Percentiles rank a stretch among this genome's conserved stretches.
These are phyloP conservation scores for Apantesis nais DNA, from an alignment of 2,888 invertebrate genomes.

Conservation along the genomic window DNA sequence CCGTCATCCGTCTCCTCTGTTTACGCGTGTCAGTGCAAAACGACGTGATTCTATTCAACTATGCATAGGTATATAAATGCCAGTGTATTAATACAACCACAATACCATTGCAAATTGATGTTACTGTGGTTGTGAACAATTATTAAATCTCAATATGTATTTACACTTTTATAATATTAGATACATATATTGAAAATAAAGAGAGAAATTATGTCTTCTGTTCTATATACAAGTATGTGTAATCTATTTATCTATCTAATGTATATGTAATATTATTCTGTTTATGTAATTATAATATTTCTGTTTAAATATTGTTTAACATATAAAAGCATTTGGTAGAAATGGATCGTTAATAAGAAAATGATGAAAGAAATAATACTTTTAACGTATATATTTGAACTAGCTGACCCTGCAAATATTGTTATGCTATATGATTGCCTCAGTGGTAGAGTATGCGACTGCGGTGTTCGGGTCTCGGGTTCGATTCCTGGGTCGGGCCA, in stretches of 20 bases:
- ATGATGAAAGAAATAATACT: neutral
- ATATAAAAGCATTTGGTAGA: too few relatives aligned
- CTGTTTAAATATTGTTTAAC: too few relatives aligned
- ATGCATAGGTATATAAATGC: constrained; percentile 19
- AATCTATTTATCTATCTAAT: too few relatives aligned
- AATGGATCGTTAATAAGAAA: too few relatives aligned
- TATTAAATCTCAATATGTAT: neutral
- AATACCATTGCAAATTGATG: neutral
- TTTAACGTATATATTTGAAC: neutral
- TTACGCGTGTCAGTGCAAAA: constrained; percentile 59
- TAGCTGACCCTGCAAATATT: too few relatives aligned
- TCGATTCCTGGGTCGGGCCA: too few relatives aligned
- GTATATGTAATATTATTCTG: too few relatives aligned
- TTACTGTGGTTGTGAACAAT: neutral
- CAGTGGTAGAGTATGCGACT: too few relatives aligned
- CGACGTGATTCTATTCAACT: constrained; percentile 51
- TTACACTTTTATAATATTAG: neutral
- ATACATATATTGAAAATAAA: neutral
- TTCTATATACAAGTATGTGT: neutral
- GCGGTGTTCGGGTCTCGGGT: too few relatives aligned
- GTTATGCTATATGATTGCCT: too few relatives aligned
- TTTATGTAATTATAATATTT: too few relatives aligned
- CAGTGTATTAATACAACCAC: constrained; percentile 3
- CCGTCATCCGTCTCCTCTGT: constrained; percentile 56
- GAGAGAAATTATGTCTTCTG: neutral